Base-by-base conservation (phyloP, 2,888 invertebrate species). In the Tricholauxania praeusta region DNA sequence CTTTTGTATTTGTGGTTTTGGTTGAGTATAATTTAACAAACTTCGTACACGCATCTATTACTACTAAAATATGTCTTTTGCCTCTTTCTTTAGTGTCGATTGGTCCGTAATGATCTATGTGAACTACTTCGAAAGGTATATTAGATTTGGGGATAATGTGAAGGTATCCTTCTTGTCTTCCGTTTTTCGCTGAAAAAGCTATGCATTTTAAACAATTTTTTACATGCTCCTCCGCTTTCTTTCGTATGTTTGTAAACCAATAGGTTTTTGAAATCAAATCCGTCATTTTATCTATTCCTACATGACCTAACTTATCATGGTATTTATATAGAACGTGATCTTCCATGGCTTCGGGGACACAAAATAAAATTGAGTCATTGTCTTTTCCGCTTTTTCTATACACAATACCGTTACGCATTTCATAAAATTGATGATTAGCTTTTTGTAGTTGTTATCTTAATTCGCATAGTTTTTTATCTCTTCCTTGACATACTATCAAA, bases 41-140 rank as follows among this genome's bases (percentile, higher is more conserved):
- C 55, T 76, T 78, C 22, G 74, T 70, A 53, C 22, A 64, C 0
- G 75, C 75, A 32, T 77, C 75, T n/a, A 75, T 55, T 12, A 76
- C 55, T 1, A 75, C 74, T 2, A 76, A 28, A 15, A 77, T 64
- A 48, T 76, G 52, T 59, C 71, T 72, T 53, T 51, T 71, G 8
- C 51, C 1, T 32, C 67, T 68, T 32, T 17, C 15, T 6, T 65
- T 60, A 2, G 70, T 73, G 22, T 73, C 72, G 1, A 76, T 47
- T 1, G 70, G 74, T 1, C 74, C 76, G 52, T 62, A 74, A 14
- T 76, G 74, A 22, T 75, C 72, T 19, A 73, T 68, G 63, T 73
- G 74, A 12, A 75, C 15, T 3, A 71, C 22, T 5, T 64, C 71
- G n/a, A 76, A 76, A 14, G 75, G 72, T 5, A 12, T 22, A 0